phyloP scores from a whole-genome alignment of 2,797 vertebrate species.

The Trachurus trachurus region DNA sequence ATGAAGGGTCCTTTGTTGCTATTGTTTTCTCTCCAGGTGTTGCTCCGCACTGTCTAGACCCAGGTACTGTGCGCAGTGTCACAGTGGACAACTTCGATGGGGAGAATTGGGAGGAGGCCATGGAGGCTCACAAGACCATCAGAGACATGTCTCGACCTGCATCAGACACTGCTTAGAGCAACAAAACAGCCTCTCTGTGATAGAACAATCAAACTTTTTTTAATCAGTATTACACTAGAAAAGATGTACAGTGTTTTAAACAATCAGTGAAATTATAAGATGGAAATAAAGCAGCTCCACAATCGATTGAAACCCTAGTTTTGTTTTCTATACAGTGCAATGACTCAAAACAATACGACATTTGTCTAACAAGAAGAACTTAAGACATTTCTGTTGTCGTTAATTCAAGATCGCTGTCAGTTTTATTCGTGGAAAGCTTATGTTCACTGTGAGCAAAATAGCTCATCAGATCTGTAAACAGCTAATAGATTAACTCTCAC shows the following conservation, averaged over 20 bases:
- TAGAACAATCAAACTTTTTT: constrained; percentile 24
- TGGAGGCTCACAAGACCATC: constrained; percentile 91
- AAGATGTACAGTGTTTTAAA: constrained; percentile 17
- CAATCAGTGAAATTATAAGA: constrained; percentile 6
- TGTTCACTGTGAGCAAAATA: constrained; percentile 12
- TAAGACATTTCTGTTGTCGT: not conserved
- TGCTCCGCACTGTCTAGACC: constrained; percentile 94
- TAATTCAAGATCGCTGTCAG: not conserved
- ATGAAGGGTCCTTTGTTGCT: constrained; percentile 9
- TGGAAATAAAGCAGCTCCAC: not conserved
- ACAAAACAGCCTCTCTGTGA: constrained; percentile 28
- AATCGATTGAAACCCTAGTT: not conserved
- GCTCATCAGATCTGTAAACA: constrained; percentile 25
- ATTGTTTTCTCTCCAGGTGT: constrained; percentile 84
- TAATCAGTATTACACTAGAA: constrained; percentile 35
- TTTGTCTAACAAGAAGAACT: not conserved
- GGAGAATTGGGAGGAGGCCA: constrained; percentile 93
- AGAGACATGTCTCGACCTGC: constrained; percentile 90
- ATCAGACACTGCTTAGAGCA: constrained; percentile 33
- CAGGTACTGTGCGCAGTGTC: constrained; percentile 89
- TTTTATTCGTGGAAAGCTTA: constrained; percentile 1
- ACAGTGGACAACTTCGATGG: constrained; percentile 92
- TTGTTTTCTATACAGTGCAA: constrained; percentile 51
- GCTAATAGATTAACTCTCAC: not conserved
- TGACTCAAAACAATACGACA: constrained; percentile 43